Conservation (phyloP, 2,797 vertebrate species). For the Kryptolebias ocellatus region DNA sequence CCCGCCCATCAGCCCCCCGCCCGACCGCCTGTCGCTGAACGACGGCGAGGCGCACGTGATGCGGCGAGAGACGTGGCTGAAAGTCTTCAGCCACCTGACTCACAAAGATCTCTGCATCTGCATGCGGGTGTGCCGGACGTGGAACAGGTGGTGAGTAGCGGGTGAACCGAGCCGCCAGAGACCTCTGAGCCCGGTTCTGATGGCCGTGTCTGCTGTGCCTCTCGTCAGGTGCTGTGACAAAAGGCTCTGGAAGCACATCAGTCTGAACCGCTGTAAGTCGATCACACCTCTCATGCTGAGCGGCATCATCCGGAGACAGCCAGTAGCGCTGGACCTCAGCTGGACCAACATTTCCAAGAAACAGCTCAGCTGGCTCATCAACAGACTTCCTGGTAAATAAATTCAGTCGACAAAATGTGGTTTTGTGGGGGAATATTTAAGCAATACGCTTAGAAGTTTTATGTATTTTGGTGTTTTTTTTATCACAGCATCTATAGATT, state of each 20-base stretch:
- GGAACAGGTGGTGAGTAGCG: slow-evolving; percentile 95
- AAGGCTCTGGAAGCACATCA: slow-evolving; percentile 94
- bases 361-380: slow-evolving; percentile 98
- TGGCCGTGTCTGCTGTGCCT: slow-evolving; percentile 18
- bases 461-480: too few species aligned
- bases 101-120: slow-evolving; percentile 94
- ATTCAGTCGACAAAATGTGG: not conserved
- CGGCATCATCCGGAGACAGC: slow-evolving; percentile 94
- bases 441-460: too few species aligned
- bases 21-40: slow-evolving; percentile 89
- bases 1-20: slow-evolving; percentile 94
- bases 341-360: slow-evolving; percentile 99
- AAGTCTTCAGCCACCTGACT: slow-evolving; percentile 91
- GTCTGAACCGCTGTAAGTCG: slow-evolving; percentile 95
- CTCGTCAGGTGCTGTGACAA: slow-evolving; percentile 92
- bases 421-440: not conserved
- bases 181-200: not conserved
- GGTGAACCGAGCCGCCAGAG: slow-evolving; percentile 3
- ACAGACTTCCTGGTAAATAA: slow-evolving; percentile 90
- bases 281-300: slow-evolving; percentile 97
- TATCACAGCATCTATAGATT: too few species aligned
- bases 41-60: slow-evolving; percentile 89
- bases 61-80: slow-evolving; percentile 94
- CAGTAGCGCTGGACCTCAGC: slow-evolving; percentile 92
- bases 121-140: slow-evolving; percentile 97